phyloP scores from a whole-genome alignment of 2,888 invertebrate species.

The Allolobophora icterica region DNA sequence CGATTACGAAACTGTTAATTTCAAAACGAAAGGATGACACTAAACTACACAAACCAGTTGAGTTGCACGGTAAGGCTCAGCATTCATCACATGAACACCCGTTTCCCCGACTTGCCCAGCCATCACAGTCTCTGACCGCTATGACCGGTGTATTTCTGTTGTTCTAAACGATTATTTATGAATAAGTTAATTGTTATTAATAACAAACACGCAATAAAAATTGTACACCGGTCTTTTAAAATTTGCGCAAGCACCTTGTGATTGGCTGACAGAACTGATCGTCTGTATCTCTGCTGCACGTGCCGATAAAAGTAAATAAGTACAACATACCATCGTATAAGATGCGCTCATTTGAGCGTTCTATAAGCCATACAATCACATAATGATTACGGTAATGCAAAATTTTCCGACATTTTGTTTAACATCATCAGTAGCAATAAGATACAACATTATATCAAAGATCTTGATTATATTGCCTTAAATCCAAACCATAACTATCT shows the following conservation, averaged over 20 bases:
- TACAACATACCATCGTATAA: not conserved
- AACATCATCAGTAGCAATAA: too few species aligned
- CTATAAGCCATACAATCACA: not conserved
- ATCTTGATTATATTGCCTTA: too few species aligned
- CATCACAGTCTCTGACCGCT: not conserved
- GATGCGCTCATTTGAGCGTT: not conserved
- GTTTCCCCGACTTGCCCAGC: not conserved
- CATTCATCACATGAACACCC: not conserved
- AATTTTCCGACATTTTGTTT: too few species aligned
- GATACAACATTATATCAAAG: too few species aligned
- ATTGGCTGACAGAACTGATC: not conserved
- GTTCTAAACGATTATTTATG: not conserved
- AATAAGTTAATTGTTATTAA: not conserved
- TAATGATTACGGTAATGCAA: not conserved
- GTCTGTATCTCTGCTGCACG: too few species aligned
- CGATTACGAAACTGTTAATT: too few species aligned
- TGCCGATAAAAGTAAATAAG: not conserved
- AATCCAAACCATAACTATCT: too few species aligned
- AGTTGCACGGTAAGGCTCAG: conserved; percentile 25
- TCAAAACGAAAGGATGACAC: not conserved
- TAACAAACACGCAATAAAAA: not conserved
- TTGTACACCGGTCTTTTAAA: conserved; percentile 17
- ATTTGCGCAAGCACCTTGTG: not conserved
- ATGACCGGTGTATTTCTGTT: not conserved
- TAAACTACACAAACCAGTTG: not conserved